A percentile compares a stretch with the other conserved stretches of the same genome.
Evolutionary conservation across 2,113 vertebrate genomes (phyloP).

Genomic region (Pandion haliaetus): DNA sequence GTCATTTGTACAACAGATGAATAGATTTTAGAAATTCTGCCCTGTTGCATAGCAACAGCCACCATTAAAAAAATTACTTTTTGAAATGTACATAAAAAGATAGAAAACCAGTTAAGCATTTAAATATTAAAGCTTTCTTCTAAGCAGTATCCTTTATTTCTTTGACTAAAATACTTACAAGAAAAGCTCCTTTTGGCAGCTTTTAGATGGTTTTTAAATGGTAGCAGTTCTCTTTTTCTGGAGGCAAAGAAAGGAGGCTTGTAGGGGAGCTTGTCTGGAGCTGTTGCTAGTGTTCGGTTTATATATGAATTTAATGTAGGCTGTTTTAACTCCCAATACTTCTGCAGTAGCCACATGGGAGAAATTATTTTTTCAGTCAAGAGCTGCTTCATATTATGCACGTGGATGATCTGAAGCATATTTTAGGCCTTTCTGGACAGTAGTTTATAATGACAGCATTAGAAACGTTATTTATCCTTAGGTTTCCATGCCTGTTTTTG

Average conservation of each 20-base stretch:
- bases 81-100: background rate
- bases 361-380: background rate
- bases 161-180: background rate
- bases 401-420: background rate
- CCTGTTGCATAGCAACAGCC: conserved; percentile 48
- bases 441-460: background rate
- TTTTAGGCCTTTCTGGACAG: conserved; percentile 10
- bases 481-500: background rate
- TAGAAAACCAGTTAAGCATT: background rate
- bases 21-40: conserved; percentile 29
- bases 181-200: background rate
- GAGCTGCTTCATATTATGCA: background rate
- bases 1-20: conserved; percentile 26
- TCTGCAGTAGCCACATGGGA: conserved; percentile 1
- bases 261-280: background rate
- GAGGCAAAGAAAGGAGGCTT: background rate
- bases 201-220: background rate
- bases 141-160: background rate
- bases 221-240: background rate
- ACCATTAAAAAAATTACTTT: conserved; percentile 23
- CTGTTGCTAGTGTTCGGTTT: background rate
- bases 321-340: background rate
- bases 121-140: background rate
- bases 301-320: background rate
- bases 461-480: background rate